phyloP scores from a whole-genome alignment of 2,797 vertebrate genomes.

The Acrossocheilus wenchowensis region DNA sequence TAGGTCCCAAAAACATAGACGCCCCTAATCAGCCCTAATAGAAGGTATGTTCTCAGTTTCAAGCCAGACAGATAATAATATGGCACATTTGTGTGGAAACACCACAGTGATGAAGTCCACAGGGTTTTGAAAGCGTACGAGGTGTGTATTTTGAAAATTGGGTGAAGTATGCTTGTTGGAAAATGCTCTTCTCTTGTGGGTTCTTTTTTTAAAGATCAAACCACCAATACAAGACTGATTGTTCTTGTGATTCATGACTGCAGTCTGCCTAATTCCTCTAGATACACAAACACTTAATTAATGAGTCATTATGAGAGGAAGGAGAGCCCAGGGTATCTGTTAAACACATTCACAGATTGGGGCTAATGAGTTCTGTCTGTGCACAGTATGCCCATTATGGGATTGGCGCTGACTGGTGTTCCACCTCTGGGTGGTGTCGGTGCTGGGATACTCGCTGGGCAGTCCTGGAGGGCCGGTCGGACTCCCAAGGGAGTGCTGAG shows the following conservation, averaged over 20 bases:
- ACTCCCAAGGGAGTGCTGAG: constrained; percentile 56
- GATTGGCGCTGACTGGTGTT: constrained; percentile 40
- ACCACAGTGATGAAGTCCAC: constrained; percentile 17
- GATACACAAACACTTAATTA: constrained; percentile 81
- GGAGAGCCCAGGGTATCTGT: constrained; percentile 77
- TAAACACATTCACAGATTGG: constrained; percentile 75
- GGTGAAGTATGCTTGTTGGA: constrained; percentile 35
- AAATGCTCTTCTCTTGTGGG: constrained; percentile 44
- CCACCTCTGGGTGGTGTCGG: constrained; percentile 72
- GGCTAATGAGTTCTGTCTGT: constrained; percentile 76
- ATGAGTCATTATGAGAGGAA: constrained; percentile 82
- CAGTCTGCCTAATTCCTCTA: constrained; percentile 76
- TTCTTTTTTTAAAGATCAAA: constrained; percentile 75
- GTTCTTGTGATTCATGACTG: constrained; percentile 78
- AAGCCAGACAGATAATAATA: constrained; percentile 42
- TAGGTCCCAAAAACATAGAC: constrained; percentile 15
- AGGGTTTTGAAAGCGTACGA: constrained; percentile 14
- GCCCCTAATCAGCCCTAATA: constrained; percentile 49
- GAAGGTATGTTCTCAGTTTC: constrained; percentile 30
- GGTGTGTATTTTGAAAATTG: constrained; percentile 38
- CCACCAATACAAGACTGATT: constrained; percentile 76
- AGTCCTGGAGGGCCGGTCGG: constrained; percentile 59
- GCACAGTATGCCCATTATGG: constrained; percentile 59
- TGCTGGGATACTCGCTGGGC: constrained; percentile 54
- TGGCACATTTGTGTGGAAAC: neutral